Conservation (phyloP, 1,140 invertebrate species). For the Odontomachus brunneus region DNA sequence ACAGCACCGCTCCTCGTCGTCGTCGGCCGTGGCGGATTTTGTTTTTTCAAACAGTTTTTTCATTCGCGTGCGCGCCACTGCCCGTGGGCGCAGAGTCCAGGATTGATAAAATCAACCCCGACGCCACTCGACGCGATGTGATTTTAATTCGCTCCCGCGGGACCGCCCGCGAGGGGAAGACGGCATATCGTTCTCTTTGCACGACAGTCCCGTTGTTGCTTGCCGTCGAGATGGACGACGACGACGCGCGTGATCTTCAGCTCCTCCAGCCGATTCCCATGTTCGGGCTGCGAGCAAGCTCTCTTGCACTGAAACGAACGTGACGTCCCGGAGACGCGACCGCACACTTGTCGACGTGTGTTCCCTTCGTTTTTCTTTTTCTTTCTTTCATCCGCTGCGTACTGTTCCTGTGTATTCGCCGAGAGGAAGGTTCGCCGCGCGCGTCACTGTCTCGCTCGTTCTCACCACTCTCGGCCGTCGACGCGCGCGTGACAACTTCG, state of each 20-base stretch:
- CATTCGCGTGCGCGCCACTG: slow-evolving; percentile 13
- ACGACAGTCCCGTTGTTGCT: neutral
- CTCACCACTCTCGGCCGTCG: too few relatives aligned
- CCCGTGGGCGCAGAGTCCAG: neutral
- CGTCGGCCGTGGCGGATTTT: slow-evolving; percentile 5
- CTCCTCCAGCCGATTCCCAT: slow-evolving; percentile 17
- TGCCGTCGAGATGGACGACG: too few relatives aligned
- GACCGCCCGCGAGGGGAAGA: neutral
- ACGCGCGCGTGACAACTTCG: slow-evolving; percentile 34
- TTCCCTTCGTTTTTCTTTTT: neutral
- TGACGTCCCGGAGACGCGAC: neutral
- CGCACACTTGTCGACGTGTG: neutral
- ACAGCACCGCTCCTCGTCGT: neutral
- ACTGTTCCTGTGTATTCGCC: too few relatives aligned
- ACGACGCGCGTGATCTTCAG: neutral
- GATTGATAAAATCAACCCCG: slow-evolving; percentile 5
- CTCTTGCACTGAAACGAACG: neutral
- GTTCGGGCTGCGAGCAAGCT: neutral
- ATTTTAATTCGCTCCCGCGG: slow-evolving; percentile 8
- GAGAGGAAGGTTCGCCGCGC: too few relatives aligned
- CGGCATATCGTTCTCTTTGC: slow-evolving; percentile 16
- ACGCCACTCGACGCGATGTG: slow-evolving; percentile 3
- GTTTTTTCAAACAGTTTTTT: slow-evolving; percentile 22
- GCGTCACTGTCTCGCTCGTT: too few relatives aligned
- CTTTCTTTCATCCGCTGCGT: too few relatives aligned